Evolutionary conservation across 2,797 vertebrate species (phyloP), one percentile per base, ranked within the genome.

Genomic region (Sebastiscus tertius): DNA sequence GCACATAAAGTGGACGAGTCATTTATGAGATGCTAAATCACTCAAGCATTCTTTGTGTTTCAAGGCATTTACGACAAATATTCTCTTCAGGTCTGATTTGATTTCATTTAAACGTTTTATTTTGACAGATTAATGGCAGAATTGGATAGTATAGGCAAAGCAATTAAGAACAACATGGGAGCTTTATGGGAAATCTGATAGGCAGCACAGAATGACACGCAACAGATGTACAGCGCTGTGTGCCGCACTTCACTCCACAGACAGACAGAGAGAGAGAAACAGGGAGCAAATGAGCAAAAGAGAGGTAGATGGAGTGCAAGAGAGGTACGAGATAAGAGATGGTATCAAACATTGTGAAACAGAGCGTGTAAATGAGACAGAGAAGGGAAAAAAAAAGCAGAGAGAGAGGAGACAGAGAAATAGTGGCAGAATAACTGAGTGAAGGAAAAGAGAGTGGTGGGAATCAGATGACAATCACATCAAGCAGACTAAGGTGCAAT

Each of bases 151-250:
- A 63, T 1, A 72, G 74, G 26, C 26, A 72, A 85, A 77, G 62
- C 69, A 76, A 87, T 88, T 81, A 88, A 49, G 39, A 82, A 78
- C 36, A 78, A 81, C 66, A 77, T 8, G 52, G 75, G 66, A 84
- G 72, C 81, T 84, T 87, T 73, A 79, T 68, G 52, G 72, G 87
- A 89, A 90, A 91, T 85, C 72, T 83, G 91, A 91, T 80, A 81
- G 85, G 86, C 71, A 42, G 85, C 80, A 86, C 61, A 87, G 87
- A 88, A 92, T 79, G 90, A 91, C 91, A 93, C 78, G 91, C 94
- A 94, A 94, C 94, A 95, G 92, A 95, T 95, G 92, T 76, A 94
- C 63, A 89, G 85, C 83, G 36, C 84, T 74, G 84, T 81, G 89
- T 82, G 85, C 77, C 65, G 77, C 88, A 87, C 87, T 92, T 88